Conservation (phyloP, 2,797 vertebrate species). For the Okamejei kenojei region DNA sequence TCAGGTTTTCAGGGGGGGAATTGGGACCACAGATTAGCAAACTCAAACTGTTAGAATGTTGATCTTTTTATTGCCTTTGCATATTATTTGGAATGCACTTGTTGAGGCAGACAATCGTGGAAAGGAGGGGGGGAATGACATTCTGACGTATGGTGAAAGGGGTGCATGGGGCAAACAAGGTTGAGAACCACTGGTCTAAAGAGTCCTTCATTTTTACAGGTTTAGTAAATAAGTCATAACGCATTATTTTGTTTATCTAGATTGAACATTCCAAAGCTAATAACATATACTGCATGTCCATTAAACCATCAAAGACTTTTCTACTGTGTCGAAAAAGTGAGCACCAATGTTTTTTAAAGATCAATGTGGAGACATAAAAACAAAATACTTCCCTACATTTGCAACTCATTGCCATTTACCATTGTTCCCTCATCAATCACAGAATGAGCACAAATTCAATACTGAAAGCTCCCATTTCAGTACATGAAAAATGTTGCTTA, state of each 20-base stretch:
- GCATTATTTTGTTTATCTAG: neutral
- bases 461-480: neutral
- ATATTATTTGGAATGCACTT: too few relatives aligned
- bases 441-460: neutral
- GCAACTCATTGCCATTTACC: neutral
- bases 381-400: neutral
- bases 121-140: too few relatives aligned
- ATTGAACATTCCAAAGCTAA: neutral
- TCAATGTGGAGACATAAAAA: neutral
- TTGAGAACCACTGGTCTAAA: too few relatives aligned
- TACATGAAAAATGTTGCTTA: neutral
- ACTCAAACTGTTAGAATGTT: too few relatives aligned
- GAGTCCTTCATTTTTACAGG: neutral
- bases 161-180: too few relatives aligned
- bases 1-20: too few relatives aligned
- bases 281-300: neutral
- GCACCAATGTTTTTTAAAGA: neutral
- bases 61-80: too few relatives aligned
- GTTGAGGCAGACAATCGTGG: too few relatives aligned
- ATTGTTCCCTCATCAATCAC: neutral
- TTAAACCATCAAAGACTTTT: neutral
- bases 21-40: too few relatives aligned
- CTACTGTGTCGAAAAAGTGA: neutral
- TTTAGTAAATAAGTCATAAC: neutral
- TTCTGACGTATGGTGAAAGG: too few relatives aligned